Percentiles rank a stretch among this genome's conserved stretches.
These are phyloP conservation scores for Porites australiensis DNA, from an alignment of 64 coral and sea anemone genomes.

Conservation along the genomic window DNA sequence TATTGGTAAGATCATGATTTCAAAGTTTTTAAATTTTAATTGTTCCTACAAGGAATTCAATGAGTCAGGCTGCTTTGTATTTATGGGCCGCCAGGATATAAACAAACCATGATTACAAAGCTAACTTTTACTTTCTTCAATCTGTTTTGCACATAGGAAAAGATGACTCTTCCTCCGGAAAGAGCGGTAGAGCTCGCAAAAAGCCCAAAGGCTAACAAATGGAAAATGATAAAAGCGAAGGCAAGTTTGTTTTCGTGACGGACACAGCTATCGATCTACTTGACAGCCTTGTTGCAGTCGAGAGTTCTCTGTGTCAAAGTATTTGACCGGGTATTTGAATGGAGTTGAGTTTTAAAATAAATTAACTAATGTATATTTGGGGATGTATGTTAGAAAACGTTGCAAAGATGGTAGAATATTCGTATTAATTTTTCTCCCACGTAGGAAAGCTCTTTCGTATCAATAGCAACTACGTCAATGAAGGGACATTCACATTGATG, in stretches of 20 bases:
- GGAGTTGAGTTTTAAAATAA: not conserved
- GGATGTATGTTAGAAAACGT: not conserved
- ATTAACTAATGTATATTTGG: not conserved
- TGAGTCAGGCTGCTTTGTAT: not conserved
- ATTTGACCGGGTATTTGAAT: no score
- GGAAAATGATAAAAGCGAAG: slow-evolving; percentile 99
- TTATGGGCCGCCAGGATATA: not conserved
- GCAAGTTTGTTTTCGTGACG: slow-evolving; percentile 13
- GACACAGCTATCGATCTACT: no score
- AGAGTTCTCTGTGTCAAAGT: no score
- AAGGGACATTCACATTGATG: not conserved
- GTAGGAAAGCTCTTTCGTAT: not conserved
- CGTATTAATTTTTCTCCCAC: not conserved
- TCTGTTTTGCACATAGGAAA: slow-evolving; percentile 60
- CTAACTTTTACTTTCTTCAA: slow-evolving; percentile 26
- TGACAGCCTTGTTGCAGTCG: no score
- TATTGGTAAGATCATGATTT: slow-evolving; percentile 68
- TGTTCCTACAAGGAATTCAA: slow-evolving; percentile 1
- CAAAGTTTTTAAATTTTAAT: not conserved
- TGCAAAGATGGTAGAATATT: not conserved
- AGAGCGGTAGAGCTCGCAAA: slow-evolving; percentile 84
- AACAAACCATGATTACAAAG: slow-evolving; percentile 26
- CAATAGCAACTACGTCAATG: slow-evolving; percentile 28
- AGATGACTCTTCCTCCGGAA: slow-evolving; percentile 88
- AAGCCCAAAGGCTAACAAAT: slow-evolving; percentile 94